A percentile compares a stretch with the other conserved stretches of the same genome.
phyloP scores from a whole-genome alignment of 1,140 invertebrate species.

The Pygmarrhopalites habei region DNA sequence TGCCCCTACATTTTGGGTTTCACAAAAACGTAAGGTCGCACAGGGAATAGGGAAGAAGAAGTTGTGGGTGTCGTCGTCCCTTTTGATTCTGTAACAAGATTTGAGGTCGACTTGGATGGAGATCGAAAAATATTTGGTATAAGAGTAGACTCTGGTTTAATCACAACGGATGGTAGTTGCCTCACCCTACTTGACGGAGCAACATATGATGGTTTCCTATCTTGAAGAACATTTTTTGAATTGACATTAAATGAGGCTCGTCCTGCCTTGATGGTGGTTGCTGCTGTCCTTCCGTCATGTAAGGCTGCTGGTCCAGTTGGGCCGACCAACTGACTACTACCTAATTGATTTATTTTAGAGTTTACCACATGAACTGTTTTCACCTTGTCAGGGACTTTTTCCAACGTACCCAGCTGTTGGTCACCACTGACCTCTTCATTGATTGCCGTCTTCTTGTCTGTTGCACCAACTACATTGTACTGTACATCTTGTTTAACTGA shows the following conservation, averaged over 20 bases:
- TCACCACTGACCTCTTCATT: not conserved
- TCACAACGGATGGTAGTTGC: slow-evolving; percentile 10
- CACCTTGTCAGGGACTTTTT: no score
- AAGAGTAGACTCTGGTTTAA: slow-evolving; percentile 8
- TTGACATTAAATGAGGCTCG: slow-evolving; percentile 6
- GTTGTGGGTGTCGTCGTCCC: slow-evolving; percentile 7
- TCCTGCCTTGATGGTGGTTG: not conserved
- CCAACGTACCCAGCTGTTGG: no score
- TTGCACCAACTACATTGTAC: no score
- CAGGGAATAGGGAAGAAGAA: slow-evolving; percentile 16
- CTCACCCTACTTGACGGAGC: slow-evolving; percentile 17
- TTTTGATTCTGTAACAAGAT: not conserved
- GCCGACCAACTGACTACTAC: no score
- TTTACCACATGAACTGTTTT: not conserved
- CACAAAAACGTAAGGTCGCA: slow-evolving; percentile 28
- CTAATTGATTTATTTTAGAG: not conserved
- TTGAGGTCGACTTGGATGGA: no score
- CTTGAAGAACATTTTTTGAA: not conserved
- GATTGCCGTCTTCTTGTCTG: no score
- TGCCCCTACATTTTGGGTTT: not conserved
- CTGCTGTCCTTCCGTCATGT: not conserved
- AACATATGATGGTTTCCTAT: not conserved
- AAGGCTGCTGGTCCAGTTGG: no score
- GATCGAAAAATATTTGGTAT: slow-evolving; percentile 14
- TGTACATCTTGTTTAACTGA: no score